These are phyloP conservation scores for Dicaeum eximium DNA, from an alignment of 2,113 vertebrate genomes.

Conservation along the genomic window DNA sequence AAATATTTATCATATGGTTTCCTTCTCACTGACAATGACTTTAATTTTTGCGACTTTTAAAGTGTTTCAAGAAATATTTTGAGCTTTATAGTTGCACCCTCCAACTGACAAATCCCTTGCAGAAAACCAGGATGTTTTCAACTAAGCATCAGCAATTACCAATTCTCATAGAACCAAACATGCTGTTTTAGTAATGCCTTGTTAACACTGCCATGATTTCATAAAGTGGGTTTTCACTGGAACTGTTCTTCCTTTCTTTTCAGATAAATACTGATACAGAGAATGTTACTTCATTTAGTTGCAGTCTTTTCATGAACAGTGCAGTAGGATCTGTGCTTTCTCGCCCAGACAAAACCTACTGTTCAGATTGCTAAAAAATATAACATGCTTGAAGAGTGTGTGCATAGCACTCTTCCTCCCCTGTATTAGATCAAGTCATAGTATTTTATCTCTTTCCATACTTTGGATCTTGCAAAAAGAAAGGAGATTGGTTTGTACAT, in stretches of 20 bases:
- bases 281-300: neutral
- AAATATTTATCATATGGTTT: neutral
- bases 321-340: neutral
- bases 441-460: neutral
- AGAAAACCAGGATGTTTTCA: neutral
- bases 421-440: neutral
- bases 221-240: neutral
- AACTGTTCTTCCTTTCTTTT: neutral
- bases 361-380: neutral
- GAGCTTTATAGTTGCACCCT: neutral
- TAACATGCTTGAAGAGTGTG: neutral
- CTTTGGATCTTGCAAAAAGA: neutral
- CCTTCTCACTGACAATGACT: neutral
- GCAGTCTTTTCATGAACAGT: neutral
- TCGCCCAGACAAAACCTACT: neutral
- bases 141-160: neutral
- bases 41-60: neutral
- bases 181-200: neutral
- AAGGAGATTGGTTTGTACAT: neutral
- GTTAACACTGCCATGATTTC: neutral
- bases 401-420: neutral
- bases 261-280: neutral
- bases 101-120: neutral
- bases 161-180: neutral
- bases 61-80: slow-evolving; percentile 3